phyloP scores from a whole-genome alignment of 2,113 vertebrate genomes.

The Pseudopipra pipra region DNA sequence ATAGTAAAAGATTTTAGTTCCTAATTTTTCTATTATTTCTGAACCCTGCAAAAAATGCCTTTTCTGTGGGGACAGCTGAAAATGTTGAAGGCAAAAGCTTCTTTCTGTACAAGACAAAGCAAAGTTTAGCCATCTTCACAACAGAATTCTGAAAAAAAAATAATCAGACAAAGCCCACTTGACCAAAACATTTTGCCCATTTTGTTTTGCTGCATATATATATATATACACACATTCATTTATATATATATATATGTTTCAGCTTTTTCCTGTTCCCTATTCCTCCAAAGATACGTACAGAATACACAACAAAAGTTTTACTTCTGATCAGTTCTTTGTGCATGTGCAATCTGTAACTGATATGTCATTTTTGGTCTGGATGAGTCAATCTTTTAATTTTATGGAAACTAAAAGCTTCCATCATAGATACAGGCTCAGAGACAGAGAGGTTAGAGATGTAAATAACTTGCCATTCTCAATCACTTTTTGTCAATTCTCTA shows the following conservation, averaged over 20 bases:
- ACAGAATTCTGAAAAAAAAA: not conserved
- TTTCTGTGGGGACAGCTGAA: not conserved
- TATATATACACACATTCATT: fast-evolving
- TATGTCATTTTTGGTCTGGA: not conserved
- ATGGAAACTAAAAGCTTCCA: not conserved
- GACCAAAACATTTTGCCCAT: not conserved
- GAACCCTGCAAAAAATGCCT: not conserved
- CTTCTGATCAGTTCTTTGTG: not conserved
- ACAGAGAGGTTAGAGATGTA: not conserved
- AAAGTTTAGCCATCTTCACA: not conserved
- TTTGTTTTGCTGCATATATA: not conserved
- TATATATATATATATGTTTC: too few species aligned
- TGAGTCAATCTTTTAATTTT: not conserved
- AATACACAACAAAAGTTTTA: not conserved
- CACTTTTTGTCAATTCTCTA: not conserved
- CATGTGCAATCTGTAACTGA: not conserved
- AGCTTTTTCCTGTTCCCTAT: not conserved
- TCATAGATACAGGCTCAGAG: not conserved
- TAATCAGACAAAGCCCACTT: not conserved
- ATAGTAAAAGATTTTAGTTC: not conserved
- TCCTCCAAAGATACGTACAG: not conserved
- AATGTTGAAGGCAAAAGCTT: not conserved
- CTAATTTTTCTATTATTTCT: not conserved
- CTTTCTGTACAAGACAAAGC: not conserved
- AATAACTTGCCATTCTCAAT: not conserved